Conservation (phyloP, 1,140 invertebrate genomes). For the Coptotermes formosanus region DNA sequence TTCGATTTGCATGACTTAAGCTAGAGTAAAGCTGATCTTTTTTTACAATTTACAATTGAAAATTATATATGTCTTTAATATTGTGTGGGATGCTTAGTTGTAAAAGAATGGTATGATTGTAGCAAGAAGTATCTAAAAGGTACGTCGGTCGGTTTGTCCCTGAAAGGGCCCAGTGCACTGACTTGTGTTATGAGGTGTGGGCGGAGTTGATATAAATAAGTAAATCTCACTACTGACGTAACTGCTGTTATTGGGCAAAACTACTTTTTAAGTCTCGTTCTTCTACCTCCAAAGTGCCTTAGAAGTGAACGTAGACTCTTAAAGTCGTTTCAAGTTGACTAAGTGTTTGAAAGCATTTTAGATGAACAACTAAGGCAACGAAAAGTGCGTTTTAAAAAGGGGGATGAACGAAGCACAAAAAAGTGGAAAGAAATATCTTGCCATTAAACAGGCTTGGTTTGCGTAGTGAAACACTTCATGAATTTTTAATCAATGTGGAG, state of each 20-base stretch:
- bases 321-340: neutral
- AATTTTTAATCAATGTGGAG: neutral
- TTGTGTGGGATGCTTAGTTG: too few relatives aligned
- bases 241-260: neutral
- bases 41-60: too few relatives aligned
- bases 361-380: neutral
- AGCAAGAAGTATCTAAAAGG: too few relatives aligned
- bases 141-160: too few relatives aligned
- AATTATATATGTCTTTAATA: too few relatives aligned
- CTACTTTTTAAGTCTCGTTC: neutral
- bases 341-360: constrained; percentile 13
- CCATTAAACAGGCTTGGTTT: neutral
- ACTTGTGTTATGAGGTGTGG: too few relatives aligned
- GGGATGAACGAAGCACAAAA: constrained; percentile 5
- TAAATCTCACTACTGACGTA: neutral
- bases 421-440: neutral
- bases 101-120: too few relatives aligned
- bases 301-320: neutral
- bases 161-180: too few relatives aligned
- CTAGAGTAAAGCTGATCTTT: too few relatives aligned
- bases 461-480: constrained; percentile 7
- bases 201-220: neutral
- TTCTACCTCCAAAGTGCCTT: neutral
- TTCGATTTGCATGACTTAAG: too few relatives aligned
- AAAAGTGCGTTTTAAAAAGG: neutral